These are phyloP conservation scores for Ophonus ardosiacus DNA, from an alignment of 2,888 invertebrate genomes.

Conservation along the genomic window DNA sequence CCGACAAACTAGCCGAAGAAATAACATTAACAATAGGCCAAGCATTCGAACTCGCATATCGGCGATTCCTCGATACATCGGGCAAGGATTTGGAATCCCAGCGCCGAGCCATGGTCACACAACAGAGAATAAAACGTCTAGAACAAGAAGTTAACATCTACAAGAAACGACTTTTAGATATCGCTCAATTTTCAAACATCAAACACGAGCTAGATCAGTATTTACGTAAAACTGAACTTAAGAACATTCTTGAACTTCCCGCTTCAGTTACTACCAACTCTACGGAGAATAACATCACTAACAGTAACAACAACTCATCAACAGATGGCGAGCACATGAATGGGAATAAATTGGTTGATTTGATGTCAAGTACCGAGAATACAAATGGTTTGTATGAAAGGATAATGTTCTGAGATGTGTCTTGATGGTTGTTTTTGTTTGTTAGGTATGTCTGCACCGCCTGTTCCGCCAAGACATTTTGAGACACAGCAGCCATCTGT, in stretches of 20 bases:
- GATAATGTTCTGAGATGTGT: constrained; percentile 2
- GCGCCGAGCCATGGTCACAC: constrained; percentile 85
- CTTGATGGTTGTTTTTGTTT: not conserved
- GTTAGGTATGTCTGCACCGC: constrained; percentile 72
- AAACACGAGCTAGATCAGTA: constrained; percentile 77
- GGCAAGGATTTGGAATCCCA: constrained; percentile 93
- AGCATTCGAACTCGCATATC: constrained; percentile 98
- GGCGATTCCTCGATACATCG: constrained; percentile 94
- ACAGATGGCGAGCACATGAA: constrained; percentile 66
- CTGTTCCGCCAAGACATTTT: constrained; percentile 76
- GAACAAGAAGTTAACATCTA: constrained; percentile 92
- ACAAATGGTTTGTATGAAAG: constrained; percentile 66
- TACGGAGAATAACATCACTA: constrained; percentile 70
- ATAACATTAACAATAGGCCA: constrained; percentile 98
- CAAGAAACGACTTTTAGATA: constrained; percentile 87
- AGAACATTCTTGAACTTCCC: constrained; percentile 76
- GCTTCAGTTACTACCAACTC: constrained; percentile 72
- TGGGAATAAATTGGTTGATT: constrained; percentile 66
- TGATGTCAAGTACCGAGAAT: constrained; percentile 64
- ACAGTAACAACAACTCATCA: constrained; percentile 61
- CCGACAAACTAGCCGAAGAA: constrained; percentile 97
- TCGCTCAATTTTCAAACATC: constrained; percentile 77
- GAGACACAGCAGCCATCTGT: constrained; percentile 80
- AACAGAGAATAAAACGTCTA: constrained; percentile 91
- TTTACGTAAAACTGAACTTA: constrained; percentile 76